phyloP scores from a whole-genome alignment of 2,888 invertebrate genomes.

The Xanthia icteritia region DNA sequence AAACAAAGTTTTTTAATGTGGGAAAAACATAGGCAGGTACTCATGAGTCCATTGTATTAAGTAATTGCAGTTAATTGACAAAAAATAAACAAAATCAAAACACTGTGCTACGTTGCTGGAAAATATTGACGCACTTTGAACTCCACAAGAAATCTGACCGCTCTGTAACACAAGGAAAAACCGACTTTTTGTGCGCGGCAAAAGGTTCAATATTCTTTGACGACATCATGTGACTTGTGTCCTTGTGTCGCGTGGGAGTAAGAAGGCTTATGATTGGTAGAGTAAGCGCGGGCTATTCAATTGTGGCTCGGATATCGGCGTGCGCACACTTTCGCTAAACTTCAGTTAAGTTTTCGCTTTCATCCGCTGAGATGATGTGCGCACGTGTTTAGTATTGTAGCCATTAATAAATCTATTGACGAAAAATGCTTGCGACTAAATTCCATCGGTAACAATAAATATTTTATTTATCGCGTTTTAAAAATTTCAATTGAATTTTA shows the following conservation, averaged over 20 bases:
- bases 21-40: background rate
- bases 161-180: constrained; percentile 39
- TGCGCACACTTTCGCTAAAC: constrained; percentile 87
- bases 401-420: constrained; percentile 45
- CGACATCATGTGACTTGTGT: constrained; percentile 75
- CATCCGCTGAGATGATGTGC: constrained; percentile 82
- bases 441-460: constrained; percentile 61
- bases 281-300: constrained; percentile 85
- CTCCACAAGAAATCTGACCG: constrained; percentile 65
- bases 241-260: constrained; percentile 82
- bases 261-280: constrained; percentile 78
- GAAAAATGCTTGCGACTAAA: constrained; percentile 58
- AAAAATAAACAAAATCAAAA: constrained; percentile 31
- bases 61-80: constrained; percentile 6
- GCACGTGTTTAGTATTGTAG: constrained; percentile 70
- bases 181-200: constrained; percentile 16
- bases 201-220: constrained; percentile 73
- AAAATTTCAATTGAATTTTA: background rate
- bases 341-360: constrained; percentile 85
- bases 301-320: constrained; percentile 79
- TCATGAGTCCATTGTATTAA: background rate
- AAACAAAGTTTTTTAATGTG: background rate
- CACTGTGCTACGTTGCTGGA: constrained; percentile 55
- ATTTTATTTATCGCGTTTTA: background rate
- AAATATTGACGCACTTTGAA: constrained; percentile 69